Evolutionary conservation across 2,888 invertebrate species (phyloP), one percentile per base, ranked within the genome.

Genomic region (Ectobius pallidus): DNA sequence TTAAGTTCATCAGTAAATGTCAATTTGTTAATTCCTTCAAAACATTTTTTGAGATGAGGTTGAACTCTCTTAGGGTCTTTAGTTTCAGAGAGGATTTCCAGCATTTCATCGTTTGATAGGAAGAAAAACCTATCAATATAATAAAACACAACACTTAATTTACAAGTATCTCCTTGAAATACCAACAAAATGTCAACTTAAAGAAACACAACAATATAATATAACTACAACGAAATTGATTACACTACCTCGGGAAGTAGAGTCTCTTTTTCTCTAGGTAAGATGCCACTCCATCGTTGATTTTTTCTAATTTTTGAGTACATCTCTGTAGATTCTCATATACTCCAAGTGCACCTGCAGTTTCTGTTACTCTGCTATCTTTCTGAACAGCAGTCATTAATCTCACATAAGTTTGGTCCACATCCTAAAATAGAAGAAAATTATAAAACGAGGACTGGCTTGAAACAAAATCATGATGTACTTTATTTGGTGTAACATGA

Each of bases 81-180:
- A 1, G 94, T 94, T 86, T 95, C 94, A 0, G 95, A 94, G 75
- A 96, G 85, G 78, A 96, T 94, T 83, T 95, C 94, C 77, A 96
- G 85, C 88, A 96, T 91, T 83, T 96, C 95, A 79, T 95, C 94
- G 81, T 96, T 95, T 6, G 95, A 95, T 73, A 96, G 85, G 80
- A 96, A 96, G 86, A 95, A 96, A 81, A 96, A 95, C 81, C 95
- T 87, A 83, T 80, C n/a, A n/a, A n/a, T n/a, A n/a, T n/a, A n/a
- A n/a, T n/a, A n/a, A n/a, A n/a, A n/a, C n/a, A n/a, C n/a, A n/a
- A n/a, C n/a, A n/a, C n/a, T n/a, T n/a, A n/a, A n/a, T n/a, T n/a
- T n/a, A n/a, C n/a, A n/a, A n/a, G n/a, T n/a, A n/a, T n/a, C n/a
- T n/a, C n/a, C n/a, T n/a, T n/a, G n/a, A n/a, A n/a, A n/a, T n/a